phyloP scores from a whole-genome alignment of 2,888 invertebrate genomes.

The Calameuta filiformis region DNA sequence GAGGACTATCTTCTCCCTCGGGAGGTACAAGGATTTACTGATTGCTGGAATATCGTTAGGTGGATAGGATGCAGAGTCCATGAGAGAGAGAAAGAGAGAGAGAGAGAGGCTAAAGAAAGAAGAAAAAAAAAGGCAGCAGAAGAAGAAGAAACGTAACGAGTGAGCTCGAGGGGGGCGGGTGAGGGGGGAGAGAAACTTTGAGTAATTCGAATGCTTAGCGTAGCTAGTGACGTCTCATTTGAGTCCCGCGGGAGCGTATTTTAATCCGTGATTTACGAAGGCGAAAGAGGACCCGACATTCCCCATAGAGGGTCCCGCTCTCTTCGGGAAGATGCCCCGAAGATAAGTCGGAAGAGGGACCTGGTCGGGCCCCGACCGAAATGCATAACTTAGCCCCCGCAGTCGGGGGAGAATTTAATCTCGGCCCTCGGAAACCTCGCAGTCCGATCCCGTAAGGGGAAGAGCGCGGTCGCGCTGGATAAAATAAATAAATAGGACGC shows the following conservation, averaged over 20 bases:
- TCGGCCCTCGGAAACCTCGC: conserved; percentile 23
- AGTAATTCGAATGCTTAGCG: conserved; percentile 3
- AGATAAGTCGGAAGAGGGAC: conserved; percentile 51
- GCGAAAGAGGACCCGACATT: conserved; percentile 24
- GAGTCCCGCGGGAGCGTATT: conserved; percentile 47
- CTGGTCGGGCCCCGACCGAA: conserved; percentile 46
- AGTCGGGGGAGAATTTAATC: conserved; percentile 53
- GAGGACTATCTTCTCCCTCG: not conserved
- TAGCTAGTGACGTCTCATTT: conserved; percentile 51
- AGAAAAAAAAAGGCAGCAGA: not conserved
- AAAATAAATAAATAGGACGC: conserved; percentile 55
- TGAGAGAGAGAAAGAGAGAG: not conserved
- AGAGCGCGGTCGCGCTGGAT: conserved; percentile 23
- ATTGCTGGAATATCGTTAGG: not conserved
- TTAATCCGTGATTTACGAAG: conserved; percentile 57
- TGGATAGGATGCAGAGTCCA: not conserved
- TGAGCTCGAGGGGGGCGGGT: not conserved
- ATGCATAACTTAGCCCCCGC: conserved; percentile 56
- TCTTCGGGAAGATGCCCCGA: conserved; percentile 45
- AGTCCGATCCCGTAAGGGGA: not conserved
- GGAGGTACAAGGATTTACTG: not conserved
- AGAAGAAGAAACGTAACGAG: not conserved
- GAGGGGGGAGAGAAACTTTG: not conserved
- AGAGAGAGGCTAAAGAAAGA: not conserved
- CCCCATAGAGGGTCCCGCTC: conserved; percentile 26